Base-by-base conservation (phyloP, 1,140 invertebrate species). In the Popillia japonica region DNA sequence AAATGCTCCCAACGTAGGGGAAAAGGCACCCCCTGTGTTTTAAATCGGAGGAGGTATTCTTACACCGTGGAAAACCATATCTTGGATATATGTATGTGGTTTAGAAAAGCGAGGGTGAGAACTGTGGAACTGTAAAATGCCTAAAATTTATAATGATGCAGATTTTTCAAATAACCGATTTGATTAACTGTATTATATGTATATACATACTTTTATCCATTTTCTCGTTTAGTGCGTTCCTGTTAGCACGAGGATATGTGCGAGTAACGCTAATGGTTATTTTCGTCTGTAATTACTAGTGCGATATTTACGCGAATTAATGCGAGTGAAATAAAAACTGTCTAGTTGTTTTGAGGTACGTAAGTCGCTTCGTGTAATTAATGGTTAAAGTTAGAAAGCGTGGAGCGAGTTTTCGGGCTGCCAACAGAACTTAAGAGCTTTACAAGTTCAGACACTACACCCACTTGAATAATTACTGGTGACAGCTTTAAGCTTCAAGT, bases 381-480 rank as follows among this genome's bases (percentile, higher is more conserved):
- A 84, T 84, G 83, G 82, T 64, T 80, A 80, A 84, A 84, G 82
- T 84, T 84, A 79, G 83, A 80, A 80, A 82, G 80, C 80, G 78
- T 78, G 75, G 79, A 80, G 78, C 74, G 79, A 61, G 79, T 80
- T 78, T 79, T 79, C 80, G 79, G 77, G 74, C 79, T 81, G 79
- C 79, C 79, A 81, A 79, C 80, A 80, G 76, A 84, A 83, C 83
- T 83, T 83, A 79, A 83, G 82, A 83, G 83, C 82, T 84, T 83
- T 83, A 81, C 80, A 84, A 83, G 81, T 83, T 83, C 81, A 80
- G 79, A 79, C 80, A 83, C 82, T 81, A 82, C 81, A 82, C 81
- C 82, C 82, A 83, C 83, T 84, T 84, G 83, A 84, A 84, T 84
- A 84, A 84, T 84, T 84, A 84, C 83, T 80, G 80, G 80, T 80